Evolutionary conservation across 2,113 vertebrate genomes (phyloP).

Genomic region (Oreochromis niloticus): DNA sequence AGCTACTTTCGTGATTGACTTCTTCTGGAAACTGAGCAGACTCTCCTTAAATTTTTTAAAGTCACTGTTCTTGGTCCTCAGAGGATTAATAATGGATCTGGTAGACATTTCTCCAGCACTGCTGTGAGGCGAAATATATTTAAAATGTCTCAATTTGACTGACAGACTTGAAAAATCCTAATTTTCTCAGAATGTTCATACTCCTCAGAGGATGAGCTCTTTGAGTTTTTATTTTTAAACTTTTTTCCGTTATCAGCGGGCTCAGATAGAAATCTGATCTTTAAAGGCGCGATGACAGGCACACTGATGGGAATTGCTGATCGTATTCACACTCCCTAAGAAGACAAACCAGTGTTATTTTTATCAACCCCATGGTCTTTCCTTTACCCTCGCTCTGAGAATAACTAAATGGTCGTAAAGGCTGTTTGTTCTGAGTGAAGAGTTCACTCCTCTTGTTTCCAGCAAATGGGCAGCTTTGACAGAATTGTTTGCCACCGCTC

Average conservation of each 20-base stretch:
- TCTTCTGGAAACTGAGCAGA: background rate
- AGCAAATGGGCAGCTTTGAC: background rate
- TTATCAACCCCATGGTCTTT: background rate
- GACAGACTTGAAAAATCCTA: background rate
- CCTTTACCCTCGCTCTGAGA: background rate
- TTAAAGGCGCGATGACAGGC: background rate
- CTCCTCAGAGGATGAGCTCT: background rate
- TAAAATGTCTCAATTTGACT: background rate
- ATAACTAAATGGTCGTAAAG: background rate
- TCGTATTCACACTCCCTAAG: background rate
- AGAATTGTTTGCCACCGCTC: background rate
- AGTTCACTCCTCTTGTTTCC: background rate
- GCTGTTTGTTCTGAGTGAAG: background rate
- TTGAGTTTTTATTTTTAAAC: background rate
- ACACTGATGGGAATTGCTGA: background rate
- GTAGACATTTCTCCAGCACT: background rate
- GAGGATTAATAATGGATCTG: background rate
- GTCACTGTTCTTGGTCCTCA: background rate
- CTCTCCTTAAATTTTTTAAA: background rate
- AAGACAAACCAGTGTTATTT: background rate
- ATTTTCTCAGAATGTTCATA: background rate
- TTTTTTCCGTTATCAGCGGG: no score
- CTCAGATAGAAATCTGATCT: background rate
- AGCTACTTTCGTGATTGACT: background rate
- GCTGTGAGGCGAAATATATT: background rate